A percentile compares a stretch with the other conserved stretches of the same genome.
Evolutionary conservation across 2,797 vertebrate species (phyloP).

Genomic region (Valencia hispanica): DNA sequence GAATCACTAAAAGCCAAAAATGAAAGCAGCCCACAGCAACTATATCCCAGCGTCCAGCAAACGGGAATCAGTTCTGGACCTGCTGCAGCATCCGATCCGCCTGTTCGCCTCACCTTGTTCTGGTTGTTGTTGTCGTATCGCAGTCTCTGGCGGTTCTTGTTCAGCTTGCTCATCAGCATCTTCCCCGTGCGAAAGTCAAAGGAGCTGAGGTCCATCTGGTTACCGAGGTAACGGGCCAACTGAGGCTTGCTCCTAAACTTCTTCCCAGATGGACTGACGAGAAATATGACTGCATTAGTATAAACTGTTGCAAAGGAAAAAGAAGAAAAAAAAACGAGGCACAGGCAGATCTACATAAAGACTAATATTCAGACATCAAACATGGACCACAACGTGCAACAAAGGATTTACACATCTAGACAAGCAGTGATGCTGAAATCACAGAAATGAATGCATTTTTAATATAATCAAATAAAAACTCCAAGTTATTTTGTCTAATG

Average conservation of each 20-base stretch:
- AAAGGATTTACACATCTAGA: conserved; percentile 58
- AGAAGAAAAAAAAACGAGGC: background rate
- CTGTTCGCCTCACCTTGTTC: conserved; percentile 85
- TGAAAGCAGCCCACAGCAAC: too few species aligned
- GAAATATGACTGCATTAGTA: background rate
- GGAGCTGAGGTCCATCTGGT: conserved; percentile 97
- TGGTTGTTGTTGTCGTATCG: conserved; percentile 96
- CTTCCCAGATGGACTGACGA: conserved; percentile 94
- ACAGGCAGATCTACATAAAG: background rate
- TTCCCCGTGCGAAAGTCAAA: conserved; percentile 98
- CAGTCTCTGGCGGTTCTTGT: conserved; percentile 94
- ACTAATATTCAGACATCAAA: conserved; percentile 16
- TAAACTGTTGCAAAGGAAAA: background rate
- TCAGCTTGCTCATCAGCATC: conserved; percentile 97
- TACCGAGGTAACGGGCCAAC: conserved; percentile 96
- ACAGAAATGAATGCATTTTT: conserved; percentile 56
- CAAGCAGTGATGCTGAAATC: conserved; percentile 38
- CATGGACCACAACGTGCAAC: conserved; percentile 66
- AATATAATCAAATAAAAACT: background rate
- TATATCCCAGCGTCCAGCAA: too few species aligned
- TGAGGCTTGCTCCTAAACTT: conserved; percentile 99
- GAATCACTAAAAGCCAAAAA: too few species aligned
- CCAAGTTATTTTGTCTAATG: background rate
- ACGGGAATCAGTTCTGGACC: too few species aligned
- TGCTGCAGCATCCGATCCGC: too few species aligned